Evolutionary conservation across 2,113 vertebrate genomes (phyloP).

Genomic region (Eretmochelys imbricata): DNA sequence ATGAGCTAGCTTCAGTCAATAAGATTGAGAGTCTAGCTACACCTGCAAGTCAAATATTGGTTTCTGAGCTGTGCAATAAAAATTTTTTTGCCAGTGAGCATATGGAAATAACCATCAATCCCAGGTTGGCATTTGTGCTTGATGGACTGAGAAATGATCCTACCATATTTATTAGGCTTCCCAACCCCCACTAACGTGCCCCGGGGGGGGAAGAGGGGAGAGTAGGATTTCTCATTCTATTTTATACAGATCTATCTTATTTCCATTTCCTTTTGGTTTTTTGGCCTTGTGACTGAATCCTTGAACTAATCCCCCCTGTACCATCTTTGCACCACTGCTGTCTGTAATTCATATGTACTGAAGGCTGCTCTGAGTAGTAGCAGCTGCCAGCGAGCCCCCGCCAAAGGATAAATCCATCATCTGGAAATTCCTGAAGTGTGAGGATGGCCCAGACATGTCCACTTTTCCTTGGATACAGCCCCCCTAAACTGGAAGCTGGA

Average conservation of each 20-base stretch:
- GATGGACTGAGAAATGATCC: background rate
- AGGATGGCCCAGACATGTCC: background rate
- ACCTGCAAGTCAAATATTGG: background rate
- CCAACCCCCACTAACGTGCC: background rate
- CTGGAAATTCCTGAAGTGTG: background rate
- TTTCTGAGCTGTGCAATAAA: background rate
- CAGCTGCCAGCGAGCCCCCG: background rate
- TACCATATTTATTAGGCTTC: background rate
- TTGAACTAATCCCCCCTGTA: background rate
- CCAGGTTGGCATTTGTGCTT: background rate
- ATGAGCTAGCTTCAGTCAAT: background rate
- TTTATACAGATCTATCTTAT: background rate
- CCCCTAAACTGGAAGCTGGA: background rate
- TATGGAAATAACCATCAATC: background rate
- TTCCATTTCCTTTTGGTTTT: background rate
- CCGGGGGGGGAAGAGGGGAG: too few relatives aligned
- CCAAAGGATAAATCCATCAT: background rate
- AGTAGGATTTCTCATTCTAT: background rate
- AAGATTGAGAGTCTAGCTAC: background rate
- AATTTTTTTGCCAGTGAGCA: background rate
- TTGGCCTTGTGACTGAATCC: background rate
- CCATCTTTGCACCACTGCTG: background rate
- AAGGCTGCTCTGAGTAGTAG: background rate
- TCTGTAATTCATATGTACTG: background rate
- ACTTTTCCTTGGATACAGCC: background rate